Evolutionary conservation across 2,113 vertebrate species (phyloP), one percentile per base, ranked within the genome.

Genomic region (Lepus americanus): DNA sequence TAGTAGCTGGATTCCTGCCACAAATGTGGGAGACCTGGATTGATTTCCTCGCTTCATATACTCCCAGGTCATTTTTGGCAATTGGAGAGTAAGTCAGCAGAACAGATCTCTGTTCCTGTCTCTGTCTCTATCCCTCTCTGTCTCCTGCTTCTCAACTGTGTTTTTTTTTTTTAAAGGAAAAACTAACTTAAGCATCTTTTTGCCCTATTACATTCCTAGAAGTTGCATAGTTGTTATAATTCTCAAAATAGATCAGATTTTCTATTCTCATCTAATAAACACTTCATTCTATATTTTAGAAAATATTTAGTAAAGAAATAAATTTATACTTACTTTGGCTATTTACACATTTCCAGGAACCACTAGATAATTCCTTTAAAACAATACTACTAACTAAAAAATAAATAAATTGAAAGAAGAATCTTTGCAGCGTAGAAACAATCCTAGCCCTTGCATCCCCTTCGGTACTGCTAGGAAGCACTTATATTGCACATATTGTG

Each of bases 311-410:
- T 67, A 44, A 78, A 87, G 11, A 92, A 96, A 90, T 69, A 87
- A 92, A 89, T 29, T n/a, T 14, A 77, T 0, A 84, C 7, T 49
- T 87, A 79, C 25, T 1, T 90, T 11, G 81, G 14, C 51, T 89
- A 93, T 64, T 79, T 90, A 49, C 59, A 78, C 8, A 83, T 84
- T 5, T 4, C 11, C 2, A 29, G 31, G 12, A 59, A 17, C 0
- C 39, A 95, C 36, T 66, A 83, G 23, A 83, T 86, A 81, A 64
- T 90, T 55, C 49, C 19, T 64, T 88, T 83, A 64, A 90, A 89
- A 78, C 94, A 76, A 94, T 86, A 90, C 10, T 80, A 49, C 6
- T 70, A 95, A 92, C 53, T 76, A 72, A 94, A 94, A 90, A 73
- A 10, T 70, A 51, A 93, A 86, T 80, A 70, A 72, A 59, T 44